Percentiles rank a stretch among this genome's conserved stretches.
Conservation (phyloP, 2,797 vertebrate species). For the Nyctibius grandis region DNA sequence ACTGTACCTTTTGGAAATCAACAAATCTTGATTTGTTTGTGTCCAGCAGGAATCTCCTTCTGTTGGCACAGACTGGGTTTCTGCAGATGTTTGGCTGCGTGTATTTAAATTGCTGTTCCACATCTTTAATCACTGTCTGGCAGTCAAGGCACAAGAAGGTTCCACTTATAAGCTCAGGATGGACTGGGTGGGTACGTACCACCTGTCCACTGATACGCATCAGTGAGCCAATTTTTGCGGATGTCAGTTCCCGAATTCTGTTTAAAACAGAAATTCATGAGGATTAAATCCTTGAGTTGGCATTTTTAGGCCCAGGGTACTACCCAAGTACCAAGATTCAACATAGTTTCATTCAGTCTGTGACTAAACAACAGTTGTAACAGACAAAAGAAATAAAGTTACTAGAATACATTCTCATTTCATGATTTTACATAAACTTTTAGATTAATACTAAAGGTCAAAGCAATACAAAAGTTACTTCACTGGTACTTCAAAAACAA, state of each 20-base stretch:
- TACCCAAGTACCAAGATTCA: not conserved
- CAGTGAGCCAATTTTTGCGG: constrained; percentile 90
- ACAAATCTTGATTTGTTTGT: constrained; percentile 98
- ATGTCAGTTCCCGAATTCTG: constrained; percentile 94
- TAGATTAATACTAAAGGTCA: not conserved
- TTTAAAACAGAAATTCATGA: not conserved
- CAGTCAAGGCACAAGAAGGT: constrained; percentile 97
- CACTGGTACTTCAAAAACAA: not conserved
- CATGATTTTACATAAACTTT: not conserved
- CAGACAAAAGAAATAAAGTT: not conserved
- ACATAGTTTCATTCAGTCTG: not conserved
- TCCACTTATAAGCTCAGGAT: constrained; percentile 94
- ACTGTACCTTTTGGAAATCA: constrained; percentile 94
- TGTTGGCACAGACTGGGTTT: constrained; percentile 96
- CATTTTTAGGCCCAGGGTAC: not conserved
- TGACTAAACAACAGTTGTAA: not conserved
- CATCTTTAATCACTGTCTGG: constrained; percentile 90
- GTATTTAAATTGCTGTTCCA: constrained; percentile 98
- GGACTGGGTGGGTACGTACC: constrained; percentile 95
- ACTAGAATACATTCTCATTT: not conserved
- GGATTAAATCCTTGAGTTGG: not conserved
- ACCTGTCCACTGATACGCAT: constrained; percentile 96
- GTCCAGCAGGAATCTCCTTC: constrained; percentile 92
- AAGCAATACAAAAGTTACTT: not conserved
- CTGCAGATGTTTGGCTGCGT: constrained; percentile 95